A percentile compares a stretch with the other conserved stretches of the same genome.
These are phyloP conservation scores for Nebria salina DNA, from an alignment of 2,888 invertebrate species.

Conservation along the genomic window DNA sequence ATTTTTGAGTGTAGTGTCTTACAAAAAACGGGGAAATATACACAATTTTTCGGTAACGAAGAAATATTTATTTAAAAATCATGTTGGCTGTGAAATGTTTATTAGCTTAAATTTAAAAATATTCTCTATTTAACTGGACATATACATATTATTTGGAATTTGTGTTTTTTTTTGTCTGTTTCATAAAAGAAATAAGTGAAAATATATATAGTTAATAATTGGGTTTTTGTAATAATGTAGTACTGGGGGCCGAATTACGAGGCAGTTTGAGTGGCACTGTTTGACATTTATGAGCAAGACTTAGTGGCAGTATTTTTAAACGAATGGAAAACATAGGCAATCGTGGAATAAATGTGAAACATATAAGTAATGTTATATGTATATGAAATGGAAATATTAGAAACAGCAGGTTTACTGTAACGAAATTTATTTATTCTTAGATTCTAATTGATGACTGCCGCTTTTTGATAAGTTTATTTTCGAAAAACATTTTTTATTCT, in stretches of 20 bases:
- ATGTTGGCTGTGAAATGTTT: conserved; percentile 50
- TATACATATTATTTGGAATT: not conserved
- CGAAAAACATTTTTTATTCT: too few relatives aligned
- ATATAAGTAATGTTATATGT: not conserved
- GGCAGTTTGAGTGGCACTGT: conserved; percentile 16
- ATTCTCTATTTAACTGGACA: conserved; percentile 23
- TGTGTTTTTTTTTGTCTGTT: not conserved
- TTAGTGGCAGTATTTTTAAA: conserved; percentile 25
- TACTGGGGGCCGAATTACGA: conserved; percentile 5
- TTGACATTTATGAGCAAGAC: conserved; percentile 29
- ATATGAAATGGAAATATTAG: not conserved
- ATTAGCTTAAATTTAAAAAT: conserved; percentile 51
- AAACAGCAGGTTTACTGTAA: not conserved
- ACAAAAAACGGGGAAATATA: conserved; percentile 41
- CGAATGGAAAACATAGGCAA: not conserved
- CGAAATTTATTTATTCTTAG: too few relatives aligned
- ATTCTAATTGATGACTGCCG: too few relatives aligned
- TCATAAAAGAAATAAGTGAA: not conserved
- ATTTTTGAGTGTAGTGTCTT: conserved; percentile 43
- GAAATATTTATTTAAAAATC: conserved; percentile 51
- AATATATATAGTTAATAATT: not conserved
- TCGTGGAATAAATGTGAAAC: not conserved
- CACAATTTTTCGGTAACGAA: conserved; percentile 28
- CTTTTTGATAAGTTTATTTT: too few relatives aligned
- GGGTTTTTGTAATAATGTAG: too few relatives aligned